Evolutionary conservation across 2,797 vertebrate species (phyloP).

Genomic region (Tauraco hartlaubi): DNA sequence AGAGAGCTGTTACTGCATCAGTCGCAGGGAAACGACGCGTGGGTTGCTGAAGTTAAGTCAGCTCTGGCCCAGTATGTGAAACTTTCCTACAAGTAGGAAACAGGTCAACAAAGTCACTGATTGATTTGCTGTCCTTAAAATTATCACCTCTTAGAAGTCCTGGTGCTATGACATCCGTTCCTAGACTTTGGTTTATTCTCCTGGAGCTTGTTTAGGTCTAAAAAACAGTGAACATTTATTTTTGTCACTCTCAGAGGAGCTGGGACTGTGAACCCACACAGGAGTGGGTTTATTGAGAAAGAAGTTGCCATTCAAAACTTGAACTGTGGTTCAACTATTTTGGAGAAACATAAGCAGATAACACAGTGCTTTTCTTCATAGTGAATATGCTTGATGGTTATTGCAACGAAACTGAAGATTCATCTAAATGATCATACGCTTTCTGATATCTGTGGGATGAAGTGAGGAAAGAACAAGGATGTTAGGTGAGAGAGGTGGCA

Average conservation of each 20-base stretch:
- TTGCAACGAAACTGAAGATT: not conserved
- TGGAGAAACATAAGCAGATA: constrained; percentile 28
- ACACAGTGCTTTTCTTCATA: constrained; percentile 24
- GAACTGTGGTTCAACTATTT: constrained; percentile 62
- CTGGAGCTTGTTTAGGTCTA: not conserved
- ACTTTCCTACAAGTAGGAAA: not conserved
- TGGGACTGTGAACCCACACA: constrained; percentile 54
- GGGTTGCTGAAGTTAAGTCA: not conserved
- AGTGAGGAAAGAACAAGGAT: constrained; percentile 33
- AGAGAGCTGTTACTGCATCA: not conserved
- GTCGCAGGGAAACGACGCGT: accelerated
- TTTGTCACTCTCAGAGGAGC: constrained; percentile 41
- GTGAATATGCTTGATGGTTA: not conserved
- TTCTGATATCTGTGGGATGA: constrained; percentile 2
- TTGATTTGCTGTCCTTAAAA: not conserved
- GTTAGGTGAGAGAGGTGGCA: constrained; percentile 9
- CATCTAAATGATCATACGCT: not conserved
- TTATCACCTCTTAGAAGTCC: not conserved
- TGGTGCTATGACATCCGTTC: not conserved
- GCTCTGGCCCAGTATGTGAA: not conserved
- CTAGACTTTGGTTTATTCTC: not conserved
- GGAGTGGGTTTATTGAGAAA: constrained; percentile 73
- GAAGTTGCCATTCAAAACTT: constrained; percentile 67
- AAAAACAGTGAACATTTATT: constrained; percentile 31
- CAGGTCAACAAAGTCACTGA: not conserved